Evolutionary conservation across 2,888 invertebrate genomes (phyloP).

Genomic region (Pelosia muscerda): DNA sequence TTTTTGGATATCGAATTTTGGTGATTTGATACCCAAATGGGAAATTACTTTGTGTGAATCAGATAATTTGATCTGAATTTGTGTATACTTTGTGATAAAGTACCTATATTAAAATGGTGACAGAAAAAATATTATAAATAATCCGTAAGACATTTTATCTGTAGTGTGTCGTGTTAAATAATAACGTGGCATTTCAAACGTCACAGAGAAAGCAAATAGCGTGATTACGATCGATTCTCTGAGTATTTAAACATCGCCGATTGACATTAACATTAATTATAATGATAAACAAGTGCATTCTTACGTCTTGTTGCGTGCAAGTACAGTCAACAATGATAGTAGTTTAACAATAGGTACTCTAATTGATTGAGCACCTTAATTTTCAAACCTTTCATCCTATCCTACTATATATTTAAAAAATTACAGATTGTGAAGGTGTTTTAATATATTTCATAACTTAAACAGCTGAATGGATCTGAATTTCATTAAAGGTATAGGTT

Average conservation of each 20-base stretch:
- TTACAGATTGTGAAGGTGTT: too few species aligned
- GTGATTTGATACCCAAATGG: neutral
- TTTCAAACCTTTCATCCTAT: neutral
- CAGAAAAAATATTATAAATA: too few species aligned
- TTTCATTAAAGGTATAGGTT: too few species aligned
- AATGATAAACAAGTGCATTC: conserved; percentile 47
- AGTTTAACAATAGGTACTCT: neutral
- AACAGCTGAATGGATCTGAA: too few species aligned
- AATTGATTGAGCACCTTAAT: neutral
- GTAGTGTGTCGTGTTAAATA: conserved; percentile 9
- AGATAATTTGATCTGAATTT: neutral
- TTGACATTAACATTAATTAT: conserved; percentile 60
- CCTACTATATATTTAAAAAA: neutral
- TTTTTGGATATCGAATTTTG: neutral
- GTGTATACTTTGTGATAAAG: neutral
- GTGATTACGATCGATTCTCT: conserved; percentile 54
- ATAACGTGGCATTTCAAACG: conserved; percentile 11
- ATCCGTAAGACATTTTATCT: too few species aligned
- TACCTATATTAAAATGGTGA: too few species aligned
- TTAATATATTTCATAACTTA: too few species aligned
- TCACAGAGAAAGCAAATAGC: conserved; percentile 57
- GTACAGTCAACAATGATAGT: conserved; percentile 33
- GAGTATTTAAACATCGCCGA: conserved; percentile 54
- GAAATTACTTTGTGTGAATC: neutral
- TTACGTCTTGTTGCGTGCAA: conserved; percentile 35